phyloP scores from a whole-genome alignment of 2,888 invertebrate species.

The Ophioninae sp. region DNA sequence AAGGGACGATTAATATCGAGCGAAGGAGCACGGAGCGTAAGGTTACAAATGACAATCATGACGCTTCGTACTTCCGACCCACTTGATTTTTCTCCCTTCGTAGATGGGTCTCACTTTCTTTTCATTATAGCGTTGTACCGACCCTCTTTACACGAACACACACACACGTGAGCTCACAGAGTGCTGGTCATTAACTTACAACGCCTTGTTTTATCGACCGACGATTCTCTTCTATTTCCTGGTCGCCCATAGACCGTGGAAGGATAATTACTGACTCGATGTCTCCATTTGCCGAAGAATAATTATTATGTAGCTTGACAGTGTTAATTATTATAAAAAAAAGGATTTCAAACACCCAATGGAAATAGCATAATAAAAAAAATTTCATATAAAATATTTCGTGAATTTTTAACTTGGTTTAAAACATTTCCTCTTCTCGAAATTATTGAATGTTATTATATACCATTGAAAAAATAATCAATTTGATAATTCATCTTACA shows the following conservation, averaged over 20 bases:
- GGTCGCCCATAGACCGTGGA: slow-evolving; percentile 1
- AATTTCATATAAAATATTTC: neutral
- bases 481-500: neutral
- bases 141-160: slow-evolving; percentile 14
- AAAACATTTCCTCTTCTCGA: neutral
- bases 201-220: slow-evolving; percentile 44
- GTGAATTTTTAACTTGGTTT: neutral
- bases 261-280: slow-evolving; percentile 23
- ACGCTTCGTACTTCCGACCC: slow-evolving; percentile 65
- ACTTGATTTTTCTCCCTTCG: slow-evolving; percentile 67
- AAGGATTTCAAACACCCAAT: neutral
- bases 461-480: neutral
- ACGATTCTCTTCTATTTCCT: slow-evolving; percentile 49
- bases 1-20: slow-evolving; percentile 75
- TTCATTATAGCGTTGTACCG: slow-evolving; percentile 32
- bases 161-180: slow-evolving; percentile 4
- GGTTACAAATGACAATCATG: slow-evolving; percentile 74
- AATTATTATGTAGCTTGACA: slow-evolving; percentile 12
- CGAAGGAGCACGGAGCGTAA: slow-evolving; percentile 62
- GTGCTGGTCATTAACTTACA: slow-evolving; percentile 54
- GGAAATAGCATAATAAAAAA: neutral
- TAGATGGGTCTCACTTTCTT: slow-evolving; percentile 36
- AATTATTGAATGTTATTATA: neutral
- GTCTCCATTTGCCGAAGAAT: neutral
- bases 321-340: neutral